Conservation (phyloP, 1,140 invertebrate species). For the Lethocerus indicus region DNA sequence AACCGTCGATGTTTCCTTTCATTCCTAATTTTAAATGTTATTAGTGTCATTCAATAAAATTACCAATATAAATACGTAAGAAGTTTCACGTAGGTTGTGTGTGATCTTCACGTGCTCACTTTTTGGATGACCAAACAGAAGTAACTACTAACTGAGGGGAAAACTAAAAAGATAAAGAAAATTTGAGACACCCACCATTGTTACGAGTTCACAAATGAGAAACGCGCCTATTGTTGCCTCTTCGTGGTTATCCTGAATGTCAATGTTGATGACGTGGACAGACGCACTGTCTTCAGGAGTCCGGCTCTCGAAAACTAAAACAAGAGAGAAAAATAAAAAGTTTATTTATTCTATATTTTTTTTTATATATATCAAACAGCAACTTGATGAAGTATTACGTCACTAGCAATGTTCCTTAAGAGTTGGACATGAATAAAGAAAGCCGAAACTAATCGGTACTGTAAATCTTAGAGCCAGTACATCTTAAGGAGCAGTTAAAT, state of each 20-base stretch:
- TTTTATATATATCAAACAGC: too few relatives aligned
- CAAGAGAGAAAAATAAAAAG: constrained; percentile 2
- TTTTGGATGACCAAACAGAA: too few relatives aligned
- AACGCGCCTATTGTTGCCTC: constrained; percentile 99
- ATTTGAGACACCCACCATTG: constrained; percentile 43
- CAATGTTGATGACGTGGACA: constrained; percentile 95
- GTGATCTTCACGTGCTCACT: too few relatives aligned
- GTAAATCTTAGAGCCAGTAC: too few relatives aligned
- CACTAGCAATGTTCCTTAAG: too few relatives aligned
- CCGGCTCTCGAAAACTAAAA: constrained; percentile 16
- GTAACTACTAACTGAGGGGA: too few relatives aligned
- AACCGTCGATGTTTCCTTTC: too few relatives aligned
- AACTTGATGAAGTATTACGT: too few relatives aligned
- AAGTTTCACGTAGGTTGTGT: neutral
- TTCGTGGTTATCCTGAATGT: constrained; percentile 99
- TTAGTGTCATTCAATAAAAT: neutral
- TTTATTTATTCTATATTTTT: too few relatives aligned
- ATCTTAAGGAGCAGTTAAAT: too few relatives aligned
- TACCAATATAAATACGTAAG: neutral
- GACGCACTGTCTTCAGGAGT: constrained; percentile 57
- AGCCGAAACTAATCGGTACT: too few relatives aligned
- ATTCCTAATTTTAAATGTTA: neutral
- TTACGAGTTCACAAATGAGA: constrained; percentile 87
- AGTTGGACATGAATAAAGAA: too few relatives aligned
- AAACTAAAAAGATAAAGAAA: neutral